A percentile compares a stretch with the other conserved stretches of the same genome.
These are phyloP conservation scores for Phrynocephalus forsythii DNA, from an alignment of 2,797 vertebrate species.

Conservation along the genomic window DNA sequence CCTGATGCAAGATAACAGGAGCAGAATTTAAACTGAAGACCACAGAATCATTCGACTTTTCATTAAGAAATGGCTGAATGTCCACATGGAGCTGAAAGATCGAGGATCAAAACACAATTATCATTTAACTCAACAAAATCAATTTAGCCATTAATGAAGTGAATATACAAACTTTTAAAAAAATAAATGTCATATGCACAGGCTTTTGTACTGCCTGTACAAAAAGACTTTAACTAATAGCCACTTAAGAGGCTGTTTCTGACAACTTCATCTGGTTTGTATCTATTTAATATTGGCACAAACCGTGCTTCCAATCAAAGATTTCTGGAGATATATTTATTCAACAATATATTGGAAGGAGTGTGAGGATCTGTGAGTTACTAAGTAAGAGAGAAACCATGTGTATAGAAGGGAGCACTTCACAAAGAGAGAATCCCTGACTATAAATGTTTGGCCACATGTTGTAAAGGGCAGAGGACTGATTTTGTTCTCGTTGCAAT, in stretches of 20 bases:
- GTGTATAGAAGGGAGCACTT: no score
- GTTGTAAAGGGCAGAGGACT: background rate
- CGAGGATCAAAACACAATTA: conserved; percentile 28
- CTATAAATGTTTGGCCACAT: background rate
- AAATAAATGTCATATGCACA: background rate
- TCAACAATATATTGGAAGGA: background rate
- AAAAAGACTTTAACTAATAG: background rate
- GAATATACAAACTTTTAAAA: background rate
- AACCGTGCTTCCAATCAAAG: background rate
- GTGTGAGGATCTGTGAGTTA: background rate
- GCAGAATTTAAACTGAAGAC: conserved; percentile 89
- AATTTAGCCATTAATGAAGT: background rate
- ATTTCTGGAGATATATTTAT: background rate
- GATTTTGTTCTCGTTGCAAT: background rate
- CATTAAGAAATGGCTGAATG: conserved; percentile 93
- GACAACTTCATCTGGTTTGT: conserved; percentile 3
- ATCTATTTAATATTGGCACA: background rate
- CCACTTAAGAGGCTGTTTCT: background rate
- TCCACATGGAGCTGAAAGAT: conserved; percentile 91
- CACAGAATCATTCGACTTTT: conserved; percentile 74
- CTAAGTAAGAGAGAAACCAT: background rate
- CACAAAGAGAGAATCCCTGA: background rate
- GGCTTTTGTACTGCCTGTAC: background rate
- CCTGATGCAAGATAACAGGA: conserved; percentile 92
- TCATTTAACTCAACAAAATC: conserved; percentile 3